Evolutionary conservation across 2,113 vertebrate genomes (phyloP), one percentile per base, ranked within the genome.

Genomic region (Arizona elegans): DNA sequence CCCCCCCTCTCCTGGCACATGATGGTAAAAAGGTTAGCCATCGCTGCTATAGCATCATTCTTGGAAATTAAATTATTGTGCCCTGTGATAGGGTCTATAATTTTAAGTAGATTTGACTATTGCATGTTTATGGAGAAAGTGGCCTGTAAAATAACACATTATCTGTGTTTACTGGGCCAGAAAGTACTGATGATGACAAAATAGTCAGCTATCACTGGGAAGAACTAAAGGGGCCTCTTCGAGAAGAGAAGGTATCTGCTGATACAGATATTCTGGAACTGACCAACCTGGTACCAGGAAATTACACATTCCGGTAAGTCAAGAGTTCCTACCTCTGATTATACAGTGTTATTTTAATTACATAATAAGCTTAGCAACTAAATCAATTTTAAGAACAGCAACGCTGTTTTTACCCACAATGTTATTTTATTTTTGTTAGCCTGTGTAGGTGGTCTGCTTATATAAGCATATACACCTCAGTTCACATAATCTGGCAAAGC

Each of bases 161-260:
- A 6, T 50, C 17, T 58, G 8, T 58, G 50, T 93, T 81, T 1
- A 47, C 47, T 93, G 59, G 95, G 88, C 93, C 97, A 99, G 99
- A 99, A 97, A 99, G 99, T 97, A 99, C 98, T 0, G 99, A 99
- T 92, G 99, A 99, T 96, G 99, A 99, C 95, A 99, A 97, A 96
- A 98, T 99, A 55, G 98, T 99, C 95, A 97, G 97, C 24, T 99
- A 98, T 97, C 98, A 98, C 95, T 99, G 99, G 99, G 99, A 99
- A 90, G 99, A 99, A 90, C 97, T 99, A 93, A 99, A 99, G 95
- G 99, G 99, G 17, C 99, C 99, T 2, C 96, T 99, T 94, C 96
- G 99, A 95, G 99, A 99, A 95, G 98, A 99, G 93, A 99, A 99
- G 95, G 98, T 99, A 88, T 99, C 98, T 6, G 99, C 98, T 2